Conservation (phyloP, 2,113 vertebrate species). For the Tiliqua scincoides region DNA sequence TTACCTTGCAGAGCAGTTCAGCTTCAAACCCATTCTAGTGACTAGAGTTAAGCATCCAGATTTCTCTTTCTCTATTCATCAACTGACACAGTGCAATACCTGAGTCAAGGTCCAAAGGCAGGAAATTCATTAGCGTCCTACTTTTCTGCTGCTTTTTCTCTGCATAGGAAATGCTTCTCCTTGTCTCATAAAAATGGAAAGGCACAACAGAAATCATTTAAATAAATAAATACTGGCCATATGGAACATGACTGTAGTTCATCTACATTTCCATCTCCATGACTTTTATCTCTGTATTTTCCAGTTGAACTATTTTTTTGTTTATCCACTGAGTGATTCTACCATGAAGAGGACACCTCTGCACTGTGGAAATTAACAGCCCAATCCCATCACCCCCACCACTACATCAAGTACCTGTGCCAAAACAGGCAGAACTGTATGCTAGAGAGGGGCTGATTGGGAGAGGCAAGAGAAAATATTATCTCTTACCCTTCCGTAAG, state of each 20-base stretch:
- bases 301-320: slow-evolving; percentile 60
- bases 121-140: slow-evolving; percentile 12
- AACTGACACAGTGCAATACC: slow-evolving; percentile 6
- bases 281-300: slow-evolving; percentile 52
- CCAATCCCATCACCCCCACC: no score
- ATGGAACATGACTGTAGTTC: slow-evolving; percentile 57
- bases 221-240: no score
- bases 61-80: not conserved
- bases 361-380: not conserved
- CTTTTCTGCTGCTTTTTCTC: no score
- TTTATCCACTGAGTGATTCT: not conserved
- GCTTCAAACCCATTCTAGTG: not conserved
- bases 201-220: slow-evolving; percentile 56
- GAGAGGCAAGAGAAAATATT: no score
- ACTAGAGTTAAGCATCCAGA: not conserved
- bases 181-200: no score
- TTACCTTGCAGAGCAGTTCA: not conserved
- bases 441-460: no score
- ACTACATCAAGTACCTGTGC: no score
- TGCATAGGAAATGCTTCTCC: not conserved
- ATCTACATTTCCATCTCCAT: slow-evolving; percentile 52
- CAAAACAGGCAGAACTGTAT: no score
- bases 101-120: slow-evolving; percentile 34
- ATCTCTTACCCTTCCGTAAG: no score
- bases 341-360: not conserved